Evolutionary conservation across 1,140 invertebrate species (phyloP), one percentile per base, ranked within the genome.

Genomic region (Ceratosolen solmsi): DNA sequence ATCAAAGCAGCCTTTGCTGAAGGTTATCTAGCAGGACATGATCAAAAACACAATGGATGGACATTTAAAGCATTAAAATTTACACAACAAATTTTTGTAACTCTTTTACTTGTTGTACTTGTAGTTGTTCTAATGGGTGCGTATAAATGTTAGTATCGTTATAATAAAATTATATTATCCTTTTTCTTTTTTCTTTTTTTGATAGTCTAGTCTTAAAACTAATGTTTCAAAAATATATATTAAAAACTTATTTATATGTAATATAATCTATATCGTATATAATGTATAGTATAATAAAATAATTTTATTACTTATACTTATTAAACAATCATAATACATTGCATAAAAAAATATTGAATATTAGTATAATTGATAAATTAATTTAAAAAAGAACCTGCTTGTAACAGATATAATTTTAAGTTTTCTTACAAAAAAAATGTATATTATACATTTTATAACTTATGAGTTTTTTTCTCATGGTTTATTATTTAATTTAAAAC

Each of bases 1-100:
- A 91, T 97, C 22, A 97, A 97, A 92, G 93, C 97, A 83, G 96
- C 97, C 0, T 98, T 98, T 92, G 96, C 96, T 70, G 97, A 98
- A 91, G 97, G 97, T 11, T 98, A 98, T 89, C 87, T 96, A 70
- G 94, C 96, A 65, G 96, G 95, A 85, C 91, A 92, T 77, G 89
- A 89, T 68, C 92, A 91, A 86, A 90, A 91, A 85, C 92, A 93
- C 80, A 92, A 92, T 9, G 93, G 93, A 7, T 94, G 94, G 90
- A 93, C 94, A 20, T 93, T 94, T 79, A 94, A 94, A 85, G 95
- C 95, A 90, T 92, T 96, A 33, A 95, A 95, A 91, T 90, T 95
- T 58, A 90, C 95, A 0, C 92, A 92, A 90, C 95, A 96, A 30
- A 90, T 92, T 41, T 38, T 76, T 71, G 22, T 58, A 20, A 74